These are phyloP conservation scores for Nicator chloris DNA, from an alignment of 2,113 vertebrate genomes.

Conservation along the genomic window DNA sequence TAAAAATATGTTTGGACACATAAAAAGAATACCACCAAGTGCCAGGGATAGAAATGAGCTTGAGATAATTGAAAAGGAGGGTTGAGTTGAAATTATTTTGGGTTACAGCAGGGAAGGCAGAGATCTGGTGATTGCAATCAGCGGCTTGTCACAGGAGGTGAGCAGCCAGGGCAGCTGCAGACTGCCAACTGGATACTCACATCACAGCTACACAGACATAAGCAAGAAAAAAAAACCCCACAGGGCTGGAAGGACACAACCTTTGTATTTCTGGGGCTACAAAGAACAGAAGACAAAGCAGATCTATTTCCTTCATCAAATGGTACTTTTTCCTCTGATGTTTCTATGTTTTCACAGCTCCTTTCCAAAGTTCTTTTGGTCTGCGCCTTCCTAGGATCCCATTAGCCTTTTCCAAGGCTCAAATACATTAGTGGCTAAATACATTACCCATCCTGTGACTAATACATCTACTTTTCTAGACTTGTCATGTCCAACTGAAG, in stretches of 20 bases:
- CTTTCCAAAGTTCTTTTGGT: neutral
- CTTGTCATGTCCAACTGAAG: neutral
- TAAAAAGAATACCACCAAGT: constrained; percentile 17
- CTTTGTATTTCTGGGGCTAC: neutral
- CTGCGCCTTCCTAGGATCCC: neutral
- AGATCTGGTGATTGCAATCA: constrained; percentile 24
- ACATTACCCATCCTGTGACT: neutral
- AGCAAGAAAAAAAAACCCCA: neutral
- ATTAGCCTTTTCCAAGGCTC: neutral
- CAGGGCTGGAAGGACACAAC: neutral
- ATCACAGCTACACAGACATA: neutral
- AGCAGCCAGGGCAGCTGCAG: constrained; percentile 23
- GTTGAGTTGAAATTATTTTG: neutral
- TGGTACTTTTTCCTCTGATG: neutral
- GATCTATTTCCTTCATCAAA: neutral
- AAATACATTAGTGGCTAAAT: neutral
- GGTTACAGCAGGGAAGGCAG: neutral
- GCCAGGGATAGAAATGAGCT: neutral
- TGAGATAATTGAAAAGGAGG: constrained; percentile 55
- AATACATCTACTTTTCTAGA: neutral
- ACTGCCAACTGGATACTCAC: neutral
- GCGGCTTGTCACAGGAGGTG: neutral
- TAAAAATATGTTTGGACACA: neutral
- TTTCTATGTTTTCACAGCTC: neutral
- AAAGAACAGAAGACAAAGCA: neutral